Evolutionary conservation across 2,888 invertebrate genomes (phyloP).

Genomic region (Therioaphis trifolii): DNA sequence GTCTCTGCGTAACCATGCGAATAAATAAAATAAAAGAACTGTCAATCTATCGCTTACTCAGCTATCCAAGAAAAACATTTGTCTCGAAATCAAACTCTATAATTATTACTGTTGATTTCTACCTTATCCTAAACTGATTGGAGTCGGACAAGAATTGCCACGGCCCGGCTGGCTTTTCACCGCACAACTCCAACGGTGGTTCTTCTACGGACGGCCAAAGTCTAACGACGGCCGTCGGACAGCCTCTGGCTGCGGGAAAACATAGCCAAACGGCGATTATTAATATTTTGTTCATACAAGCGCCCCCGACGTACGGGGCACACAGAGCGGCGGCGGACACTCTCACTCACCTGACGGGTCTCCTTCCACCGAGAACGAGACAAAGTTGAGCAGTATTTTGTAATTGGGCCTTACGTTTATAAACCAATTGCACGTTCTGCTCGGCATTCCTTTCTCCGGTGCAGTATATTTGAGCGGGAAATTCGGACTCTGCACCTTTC

Average conservation of each 20-base stretch:
- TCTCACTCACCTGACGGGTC: slow-evolving; percentile 79
- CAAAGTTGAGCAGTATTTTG: slow-evolving; percentile 90
- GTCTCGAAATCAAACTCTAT: too few species aligned
- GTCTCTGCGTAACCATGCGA: too few species aligned
- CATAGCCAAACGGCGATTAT: background rate
- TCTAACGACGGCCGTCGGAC: slow-evolving; percentile 90
- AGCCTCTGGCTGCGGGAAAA: slow-evolving; percentile 79
- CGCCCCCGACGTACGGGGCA: too few species aligned
- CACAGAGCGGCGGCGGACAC: background rate
- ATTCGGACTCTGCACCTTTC: slow-evolving; percentile 87
- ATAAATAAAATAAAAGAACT: too few species aligned
- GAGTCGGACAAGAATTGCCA: slow-evolving; percentile 89
- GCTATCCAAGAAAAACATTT: too few species aligned
- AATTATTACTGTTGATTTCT: too few species aligned
- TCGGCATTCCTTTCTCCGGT: slow-evolving; percentile 81
- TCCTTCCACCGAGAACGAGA: slow-evolving; percentile 93
- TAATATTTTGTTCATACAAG: background rate
- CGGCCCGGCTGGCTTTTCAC: slow-evolving; percentile 82
- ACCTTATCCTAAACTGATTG: slow-evolving; percentile 89
- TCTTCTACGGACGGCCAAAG: slow-evolving; percentile 87
- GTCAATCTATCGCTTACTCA: too few species aligned
- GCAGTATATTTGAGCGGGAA: slow-evolving; percentile 91
- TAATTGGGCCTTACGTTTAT: slow-evolving; percentile 88
- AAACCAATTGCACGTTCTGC: slow-evolving; percentile 96
- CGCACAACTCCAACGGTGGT: slow-evolving; percentile 89